Conservation (phyloP, 2,797 vertebrate species). For the Alosa sapidissima region DNA sequence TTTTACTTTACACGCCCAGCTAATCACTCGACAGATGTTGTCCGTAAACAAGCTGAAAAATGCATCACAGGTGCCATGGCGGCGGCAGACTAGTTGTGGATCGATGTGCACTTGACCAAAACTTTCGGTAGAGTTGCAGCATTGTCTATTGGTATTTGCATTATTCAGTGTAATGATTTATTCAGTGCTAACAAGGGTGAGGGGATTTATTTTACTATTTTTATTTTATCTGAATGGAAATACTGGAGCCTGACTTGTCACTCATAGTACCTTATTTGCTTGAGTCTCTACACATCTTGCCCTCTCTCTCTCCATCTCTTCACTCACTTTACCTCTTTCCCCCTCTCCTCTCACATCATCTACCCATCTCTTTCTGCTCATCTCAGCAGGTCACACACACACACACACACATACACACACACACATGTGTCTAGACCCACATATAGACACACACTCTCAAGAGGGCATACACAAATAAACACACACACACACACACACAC, state of each 20-base stretch:
- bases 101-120: constrained; percentile 26
- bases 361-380: constrained; percentile 12
- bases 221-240: constrained; percentile 25
- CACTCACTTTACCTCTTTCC: not conserved
- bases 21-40: constrained; percentile 35
- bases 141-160: constrained; percentile 51
- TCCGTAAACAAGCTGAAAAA: constrained; percentile 55
- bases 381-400: constrained; percentile 4
- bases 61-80: constrained; percentile 43
- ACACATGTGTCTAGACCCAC: not conserved
- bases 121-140: constrained; percentile 28
- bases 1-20: constrained; percentile 14
- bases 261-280: not conserved
- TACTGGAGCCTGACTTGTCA: constrained; percentile 19
- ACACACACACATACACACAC: not conserved
- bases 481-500: not conserved
- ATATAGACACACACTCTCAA: not conserved
- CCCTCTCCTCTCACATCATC: not conserved
- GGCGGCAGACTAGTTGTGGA: not conserved
- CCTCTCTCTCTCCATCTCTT: constrained; percentile 7
- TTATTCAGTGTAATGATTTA: constrained; percentile 57
- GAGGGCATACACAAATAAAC: not conserved
- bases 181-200: constrained; percentile 46
- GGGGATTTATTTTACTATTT: constrained; percentile 1
- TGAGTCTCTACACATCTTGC: not conserved